phyloP scores from a whole-genome alignment of 1,140 invertebrate genomes.

The Condylostylus longicornis region DNA sequence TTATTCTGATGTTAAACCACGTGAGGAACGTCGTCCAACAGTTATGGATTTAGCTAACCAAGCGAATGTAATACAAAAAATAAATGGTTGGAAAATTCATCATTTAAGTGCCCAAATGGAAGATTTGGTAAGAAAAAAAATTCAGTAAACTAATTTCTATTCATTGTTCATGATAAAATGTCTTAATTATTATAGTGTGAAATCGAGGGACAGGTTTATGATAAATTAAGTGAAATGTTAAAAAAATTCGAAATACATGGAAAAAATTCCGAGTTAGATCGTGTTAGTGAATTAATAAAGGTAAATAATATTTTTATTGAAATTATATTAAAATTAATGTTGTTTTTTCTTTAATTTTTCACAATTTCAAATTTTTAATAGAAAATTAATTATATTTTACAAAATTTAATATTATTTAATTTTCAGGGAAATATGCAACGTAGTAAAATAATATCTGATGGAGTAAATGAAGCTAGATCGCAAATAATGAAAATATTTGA shows the following conservation, averaged over 20 bases:
- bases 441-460: conserved; percentile 82
- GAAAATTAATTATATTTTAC: no score
- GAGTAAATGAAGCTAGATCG: conserved; percentile 70
- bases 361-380: no score
- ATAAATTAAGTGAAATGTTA: conserved; percentile 47
- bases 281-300: conserved; percentile 62
- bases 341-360: no score
- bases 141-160: conserved; percentile 12
- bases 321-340: no score
- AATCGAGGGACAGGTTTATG: conserved; percentile 42
- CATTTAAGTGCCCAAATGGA: conserved; percentile 86
- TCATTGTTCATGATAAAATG: neutral
- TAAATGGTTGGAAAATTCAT: conserved; percentile 92
- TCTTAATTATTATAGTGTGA: conserved; percentile 31
- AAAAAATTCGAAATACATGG: conserved; percentile 49
- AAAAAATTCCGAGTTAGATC: conserved; percentile 48
- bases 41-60: conserved; percentile 82
- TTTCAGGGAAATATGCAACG: conserved; percentile 83
- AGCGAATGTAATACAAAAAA: conserved; percentile 68
- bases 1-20: conserved; percentile 73
- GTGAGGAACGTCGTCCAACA: conserved; percentile 66
- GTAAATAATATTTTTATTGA: conserved; percentile 32
- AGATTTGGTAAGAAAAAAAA: conserved; percentile 53
- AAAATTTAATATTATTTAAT: conserved; percentile 6
- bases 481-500: conserved; percentile 83